These are phyloP conservation scores for Gobius niger DNA, from an alignment of 2,113 vertebrate species.

Conservation along the genomic window DNA sequence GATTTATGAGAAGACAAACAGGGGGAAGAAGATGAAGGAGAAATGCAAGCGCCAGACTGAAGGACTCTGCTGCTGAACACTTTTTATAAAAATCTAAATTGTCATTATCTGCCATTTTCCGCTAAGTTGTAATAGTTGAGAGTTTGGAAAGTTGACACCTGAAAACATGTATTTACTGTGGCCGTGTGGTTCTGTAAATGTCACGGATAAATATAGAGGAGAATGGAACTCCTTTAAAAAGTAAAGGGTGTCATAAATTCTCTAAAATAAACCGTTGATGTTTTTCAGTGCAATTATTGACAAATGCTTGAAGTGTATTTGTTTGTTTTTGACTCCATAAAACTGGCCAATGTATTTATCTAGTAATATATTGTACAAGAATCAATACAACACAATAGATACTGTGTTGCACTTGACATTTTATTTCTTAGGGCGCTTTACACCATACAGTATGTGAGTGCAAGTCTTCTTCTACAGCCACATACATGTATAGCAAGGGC, in stretches of 20 bases:
- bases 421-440: background rate
- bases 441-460: background rate
- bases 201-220: background rate
- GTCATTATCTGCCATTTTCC: background rate
- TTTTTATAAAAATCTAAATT: slow-evolving; percentile 21
- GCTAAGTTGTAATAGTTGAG: slow-evolving; percentile 2
- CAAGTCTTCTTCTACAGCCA: background rate
- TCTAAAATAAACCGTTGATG: slow-evolving; percentile 2
- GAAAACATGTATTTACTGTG: slow-evolving; percentile 13
- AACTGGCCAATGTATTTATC: background rate
- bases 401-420: background rate
- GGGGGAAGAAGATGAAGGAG: slow-evolving; percentile 17
- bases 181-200: slow-evolving; percentile 13
- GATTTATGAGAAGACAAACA: slow-evolving; percentile 25
- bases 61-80: slow-evolving; percentile 24
- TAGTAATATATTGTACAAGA: too few species aligned
- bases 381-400: background rate
- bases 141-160: slow-evolving; percentile 3
- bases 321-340: background rate
- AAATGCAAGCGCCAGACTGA: slow-evolving; percentile 10
- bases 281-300: background rate
- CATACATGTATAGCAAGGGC: background rate
- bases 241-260: background rate
- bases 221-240: background rate
- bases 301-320: background rate